These are phyloP conservation scores for Hoplostethus mediterraneus DNA, from an alignment of 2,797 vertebrate species.

Conservation along the genomic window DNA sequence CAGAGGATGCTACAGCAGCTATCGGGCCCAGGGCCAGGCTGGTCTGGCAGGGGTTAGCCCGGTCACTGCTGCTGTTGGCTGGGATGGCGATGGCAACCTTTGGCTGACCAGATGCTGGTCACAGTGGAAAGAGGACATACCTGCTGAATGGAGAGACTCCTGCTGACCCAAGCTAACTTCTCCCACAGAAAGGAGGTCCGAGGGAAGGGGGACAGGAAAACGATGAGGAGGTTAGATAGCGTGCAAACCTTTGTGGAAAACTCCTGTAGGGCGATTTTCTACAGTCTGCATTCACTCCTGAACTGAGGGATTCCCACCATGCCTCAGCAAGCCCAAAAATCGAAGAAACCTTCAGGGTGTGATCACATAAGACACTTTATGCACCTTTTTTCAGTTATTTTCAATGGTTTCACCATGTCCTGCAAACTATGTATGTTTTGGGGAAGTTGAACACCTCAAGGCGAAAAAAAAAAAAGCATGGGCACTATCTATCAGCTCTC, in stretches of 20 bases:
- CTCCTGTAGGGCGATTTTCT: no score
- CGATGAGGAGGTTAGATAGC: background rate
- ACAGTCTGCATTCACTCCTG: no score
- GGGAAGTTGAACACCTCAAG: no score
- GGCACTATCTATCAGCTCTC: no score
- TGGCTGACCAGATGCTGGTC: slow-evolving; percentile 69
- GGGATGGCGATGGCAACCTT: slow-evolving; percentile 45
- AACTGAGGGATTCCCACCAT: no score
- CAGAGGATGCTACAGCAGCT: slow-evolving; percentile 8
- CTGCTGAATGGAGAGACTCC: slow-evolving; percentile 47
- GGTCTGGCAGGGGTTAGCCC: slow-evolving; percentile 37
- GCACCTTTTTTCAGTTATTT: no score
- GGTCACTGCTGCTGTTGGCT: slow-evolving; percentile 54
- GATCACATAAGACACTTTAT: no score
- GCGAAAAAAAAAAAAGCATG: no score
- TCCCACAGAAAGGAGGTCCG: slow-evolving; percentile 4
- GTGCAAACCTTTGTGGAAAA: background rate
- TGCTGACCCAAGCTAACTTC: slow-evolving; percentile 27
- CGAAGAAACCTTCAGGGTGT: no score
- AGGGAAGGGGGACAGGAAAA: background rate
- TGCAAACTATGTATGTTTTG: no score
- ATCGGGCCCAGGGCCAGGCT: slow-evolving; percentile 46
- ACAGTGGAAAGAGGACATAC: slow-evolving; percentile 59
- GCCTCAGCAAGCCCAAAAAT: no score
- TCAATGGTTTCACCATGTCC: no score